A percentile compares a stretch with the other conserved stretches of the same genome.
Conservation (phyloP, 2,888 invertebrate genomes). For the Hypselothyrea guttata region DNA sequence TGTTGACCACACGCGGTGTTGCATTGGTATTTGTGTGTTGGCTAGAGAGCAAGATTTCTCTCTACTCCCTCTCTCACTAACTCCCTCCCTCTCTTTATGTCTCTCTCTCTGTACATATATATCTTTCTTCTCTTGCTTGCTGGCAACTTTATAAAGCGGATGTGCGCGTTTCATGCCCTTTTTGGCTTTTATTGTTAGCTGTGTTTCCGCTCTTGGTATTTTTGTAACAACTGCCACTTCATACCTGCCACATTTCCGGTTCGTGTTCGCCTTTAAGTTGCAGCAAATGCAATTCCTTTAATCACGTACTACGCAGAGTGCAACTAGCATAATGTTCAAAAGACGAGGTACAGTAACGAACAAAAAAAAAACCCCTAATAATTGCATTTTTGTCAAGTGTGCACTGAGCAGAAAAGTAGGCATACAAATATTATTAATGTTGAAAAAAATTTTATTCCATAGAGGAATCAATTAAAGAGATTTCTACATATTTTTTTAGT, state of each 20-base stretch:
- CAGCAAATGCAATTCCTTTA: conserved; percentile 40
- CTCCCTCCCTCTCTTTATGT: no score
- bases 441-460: no score
- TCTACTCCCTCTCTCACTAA: no score
- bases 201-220: conserved; percentile 56
- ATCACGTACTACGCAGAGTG: conserved; percentile 31
- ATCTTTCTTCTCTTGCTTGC: no score
- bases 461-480: no score
- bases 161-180: conserved; percentile 72
- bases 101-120: no score
- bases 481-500: no score
- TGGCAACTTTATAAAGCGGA: conserved; percentile 72
- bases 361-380: conserved; percentile 60
- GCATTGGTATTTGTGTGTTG: no score
- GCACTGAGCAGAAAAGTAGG: no score
- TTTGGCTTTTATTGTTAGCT: conserved; percentile 68
- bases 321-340: conserved; percentile 55
- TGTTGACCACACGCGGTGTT: conserved; percentile 57
- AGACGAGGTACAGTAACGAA: conserved; percentile 43
- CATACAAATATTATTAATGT: no score
- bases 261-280: conserved; percentile 26
- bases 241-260: conserved; percentile 44
- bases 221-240: conserved; percentile 29
- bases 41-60: no score
- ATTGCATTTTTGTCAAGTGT: conserved; percentile 57